Base-by-base conservation (phyloP, 1,140 invertebrate genomes). In the Trachymyrmex septentrionalis region DNA sequence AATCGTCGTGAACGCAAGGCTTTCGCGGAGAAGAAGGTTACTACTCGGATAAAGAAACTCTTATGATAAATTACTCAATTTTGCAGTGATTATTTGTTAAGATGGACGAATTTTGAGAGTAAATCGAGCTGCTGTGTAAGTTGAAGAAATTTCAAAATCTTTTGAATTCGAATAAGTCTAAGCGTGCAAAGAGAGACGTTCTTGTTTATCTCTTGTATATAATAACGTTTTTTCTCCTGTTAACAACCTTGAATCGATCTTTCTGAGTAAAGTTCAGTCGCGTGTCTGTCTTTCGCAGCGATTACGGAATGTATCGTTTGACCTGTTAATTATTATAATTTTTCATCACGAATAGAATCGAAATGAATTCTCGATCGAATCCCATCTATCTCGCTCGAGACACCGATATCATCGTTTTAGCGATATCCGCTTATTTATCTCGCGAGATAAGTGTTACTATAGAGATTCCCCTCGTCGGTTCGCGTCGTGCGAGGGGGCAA, bases 381-480 rank as follows among this genome's bases (percentile, higher is more conserved):
- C 19, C 19, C 27, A 16, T 55, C 14, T 24, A 4, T 57, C 57
- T 57, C 57, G 38, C 10, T 19, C 3, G 44, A 30, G 44, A 12
- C 55, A 48, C 10, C 76, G 61, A 66, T 69, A 38, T n/a, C 53
- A 5, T 55, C 9, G 66, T 44, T 73, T 73, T 50, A 24, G 21
- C 53, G 80, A 84, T 50, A 73, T 73, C 55, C 69, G 57, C 55
- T 84, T 84, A 84, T 84, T 84, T 84, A 57, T 75, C 61, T 67
- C 21, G 69, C 69, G 80, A 81, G 77, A 84, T 84, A 84, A 84
- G 80, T 63, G 57, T 73, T 34, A 61, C 80, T 27, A 48, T 14
- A 9, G 16, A 73, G 55, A 57, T 82, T 84, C 69, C 69, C 69
- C 80, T 48, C 50, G 53, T 57, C 7, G 16, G 10, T n/a, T 59